phyloP scores from a whole-genome alignment of 2,113 vertebrate genomes.

The Labeo catla region DNA sequence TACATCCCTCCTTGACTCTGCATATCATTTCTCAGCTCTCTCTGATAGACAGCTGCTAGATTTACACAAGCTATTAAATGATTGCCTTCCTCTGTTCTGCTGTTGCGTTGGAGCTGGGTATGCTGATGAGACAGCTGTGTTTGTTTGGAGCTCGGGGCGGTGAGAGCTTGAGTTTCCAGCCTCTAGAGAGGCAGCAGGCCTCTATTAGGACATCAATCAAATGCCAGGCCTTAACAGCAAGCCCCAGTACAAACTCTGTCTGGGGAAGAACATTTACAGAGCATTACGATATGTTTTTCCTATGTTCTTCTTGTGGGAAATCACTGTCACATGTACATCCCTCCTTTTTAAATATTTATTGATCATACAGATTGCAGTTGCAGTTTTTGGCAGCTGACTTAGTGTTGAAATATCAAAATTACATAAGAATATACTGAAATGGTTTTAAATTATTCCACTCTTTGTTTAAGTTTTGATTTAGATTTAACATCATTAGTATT shows the following conservation, averaged over 20 bases:
- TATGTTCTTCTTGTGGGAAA: neutral
- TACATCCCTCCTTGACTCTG: slow-evolving; percentile 34
- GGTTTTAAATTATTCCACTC: too few species aligned
- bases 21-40: slow-evolving; percentile 47
- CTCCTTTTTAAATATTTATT: slow-evolving; percentile 10
- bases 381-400: neutral
- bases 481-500: too few species aligned
- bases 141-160: slow-evolving; percentile 2
- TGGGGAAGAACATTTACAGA: slow-evolving; percentile 18
- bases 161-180: slow-evolving; percentile 35
- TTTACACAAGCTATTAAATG: slow-evolving; percentile 66
- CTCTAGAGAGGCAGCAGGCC: slow-evolving; percentile 12
- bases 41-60: slow-evolving; percentile 61
- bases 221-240: slow-evolving; percentile 23
- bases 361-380: neutral
- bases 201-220: slow-evolving; percentile 53
- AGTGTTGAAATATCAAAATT: too few species aligned
- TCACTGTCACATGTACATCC: neutral
- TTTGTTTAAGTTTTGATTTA: too few species aligned
- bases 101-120: slow-evolving; percentile 48
- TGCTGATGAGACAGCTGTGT: slow-evolving; percentile 65
- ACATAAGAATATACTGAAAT: too few species aligned
- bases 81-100: slow-evolving; percentile 49
- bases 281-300: neutral
- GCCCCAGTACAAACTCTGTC: slow-evolving; percentile 3